Evolutionary conservation across 2,113 vertebrate species (phyloP), one percentile per base, ranked within the genome.

Genomic region (Macroglossus sobrinus): DNA sequence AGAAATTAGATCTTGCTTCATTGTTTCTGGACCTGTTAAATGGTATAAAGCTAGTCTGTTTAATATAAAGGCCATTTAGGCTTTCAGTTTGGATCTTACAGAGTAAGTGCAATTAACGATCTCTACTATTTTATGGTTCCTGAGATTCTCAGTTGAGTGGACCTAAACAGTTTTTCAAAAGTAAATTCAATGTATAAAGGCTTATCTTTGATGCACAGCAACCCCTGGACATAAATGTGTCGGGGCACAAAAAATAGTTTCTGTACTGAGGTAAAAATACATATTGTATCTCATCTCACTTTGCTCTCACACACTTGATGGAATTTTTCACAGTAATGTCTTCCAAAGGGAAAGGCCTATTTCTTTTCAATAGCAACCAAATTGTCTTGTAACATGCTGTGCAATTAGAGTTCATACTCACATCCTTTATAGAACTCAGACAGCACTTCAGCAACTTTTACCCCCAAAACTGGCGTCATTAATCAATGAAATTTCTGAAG

Each of bases 351-450:
- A 43, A 92, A 78, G 57, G 45, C 26, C 22, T 81, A 7, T 21
- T 79, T 81, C 72, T 93, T 89, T 93, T 82, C 50, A 68, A 38
- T 22, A 79, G 68, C n/a, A 53, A 92, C 59, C 82, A 89, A 86
- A 94, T 35, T 78, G 43, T 74, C 69, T 92, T 89, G 69, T 7
- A 78, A 74, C 30, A 45, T 33, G 18, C 30, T 84, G 53, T 33
- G 18, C 53, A 85, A 38, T n/a, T 85, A 59, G 3, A 71, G n/a
- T 47, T 80, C 71, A 24, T 4, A 45, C 1, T 16, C 38, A 59
- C 59, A 24, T 47, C 28, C 22, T 61, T 55, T 66, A 1, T 1
- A 43, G 47, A 80, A 16, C 30, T 95, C 59, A 9, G 10, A n/a
- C 7, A 12, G 47, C 68, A 86, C 16, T 35, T 69, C 53, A 66